These are phyloP conservation scores for Otus scops DNA, from an alignment of 2,797 vertebrate species.

Conservation along the genomic window DNA sequence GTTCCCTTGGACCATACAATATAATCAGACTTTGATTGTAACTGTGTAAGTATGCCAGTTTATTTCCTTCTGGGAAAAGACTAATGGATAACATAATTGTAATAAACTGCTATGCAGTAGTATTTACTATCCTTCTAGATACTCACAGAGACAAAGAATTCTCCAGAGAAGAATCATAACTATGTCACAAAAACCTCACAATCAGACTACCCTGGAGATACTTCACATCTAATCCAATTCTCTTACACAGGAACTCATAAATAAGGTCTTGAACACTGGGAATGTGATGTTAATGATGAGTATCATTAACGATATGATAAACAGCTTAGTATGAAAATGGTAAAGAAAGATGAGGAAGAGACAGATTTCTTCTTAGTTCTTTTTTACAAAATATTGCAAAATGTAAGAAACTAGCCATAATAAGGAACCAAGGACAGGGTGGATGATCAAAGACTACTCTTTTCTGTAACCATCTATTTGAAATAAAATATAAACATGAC, in stretches of 20 bases:
- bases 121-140: neutral
- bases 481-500: neutral
- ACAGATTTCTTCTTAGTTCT: neutral
- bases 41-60: neutral
- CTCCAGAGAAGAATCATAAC: neutral
- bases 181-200: neutral
- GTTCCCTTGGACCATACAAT: neutral
- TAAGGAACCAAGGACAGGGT: neutral
- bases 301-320: neutral
- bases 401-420: neutral
- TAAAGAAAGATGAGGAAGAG: neutral
- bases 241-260: neutral
- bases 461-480: rapidly evolving
- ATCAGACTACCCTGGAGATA: neutral
- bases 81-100: neutral
- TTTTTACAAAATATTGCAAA: neutral
- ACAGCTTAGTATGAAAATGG: neutral
- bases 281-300: neutral
- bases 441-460: neutral
- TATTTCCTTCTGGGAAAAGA: neutral
- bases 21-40: neutral
- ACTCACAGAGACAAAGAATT: neutral
- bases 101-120: neutral
- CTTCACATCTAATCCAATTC: neutral
- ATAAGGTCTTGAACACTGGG: neutral